Conservation (phyloP, 2,888 invertebrate species). For the Sclerodermus sp. region DNA sequence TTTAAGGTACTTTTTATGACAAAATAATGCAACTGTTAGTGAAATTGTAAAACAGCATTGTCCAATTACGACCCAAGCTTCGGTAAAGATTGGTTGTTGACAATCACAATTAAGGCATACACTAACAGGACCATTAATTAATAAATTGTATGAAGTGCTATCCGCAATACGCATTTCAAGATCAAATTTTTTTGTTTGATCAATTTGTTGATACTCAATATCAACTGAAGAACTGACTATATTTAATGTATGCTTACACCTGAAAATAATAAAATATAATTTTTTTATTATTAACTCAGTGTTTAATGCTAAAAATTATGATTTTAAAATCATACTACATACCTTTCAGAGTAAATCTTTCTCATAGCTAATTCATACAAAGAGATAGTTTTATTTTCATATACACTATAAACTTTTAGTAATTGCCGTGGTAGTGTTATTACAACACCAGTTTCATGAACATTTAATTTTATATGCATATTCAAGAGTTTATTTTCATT, state of each 20-base stretch:
- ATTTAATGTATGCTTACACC: constrained; percentile 37
- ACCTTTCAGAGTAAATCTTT: constrained; percentile 43
- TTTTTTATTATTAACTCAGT: not conserved
- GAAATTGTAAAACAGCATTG: constrained; percentile 23
- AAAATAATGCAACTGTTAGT: constrained; percentile 39
- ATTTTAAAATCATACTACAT: constrained; percentile 3
- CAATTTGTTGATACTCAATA: constrained; percentile 18
- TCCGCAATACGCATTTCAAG: constrained; percentile 11
- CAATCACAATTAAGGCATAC: constrained; percentile 42
- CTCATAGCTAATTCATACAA: constrained; percentile 47
- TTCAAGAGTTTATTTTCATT: constrained; percentile 13
- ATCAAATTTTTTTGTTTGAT: constrained; percentile 12
- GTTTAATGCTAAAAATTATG: not conserved
- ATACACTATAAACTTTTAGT: constrained; percentile 32
- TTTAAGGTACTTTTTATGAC: constrained; percentile 34
- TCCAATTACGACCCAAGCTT: constrained; percentile 46
- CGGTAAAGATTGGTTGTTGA: constrained; percentile 48
- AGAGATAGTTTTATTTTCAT: constrained; percentile 34
- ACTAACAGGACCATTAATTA: constrained; percentile 44
- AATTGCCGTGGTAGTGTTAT: constrained; percentile 48
- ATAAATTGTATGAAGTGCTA: constrained; percentile 32
- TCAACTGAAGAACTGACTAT: constrained; percentile 26
- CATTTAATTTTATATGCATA: constrained; percentile 31
- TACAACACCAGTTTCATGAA: constrained; percentile 20
- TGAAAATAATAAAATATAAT: constrained; percentile 16